Evolutionary conservation across 2,888 invertebrate species (phyloP), one percentile per base, ranked within the genome.

Genomic region (Hyles lineata): DNA sequence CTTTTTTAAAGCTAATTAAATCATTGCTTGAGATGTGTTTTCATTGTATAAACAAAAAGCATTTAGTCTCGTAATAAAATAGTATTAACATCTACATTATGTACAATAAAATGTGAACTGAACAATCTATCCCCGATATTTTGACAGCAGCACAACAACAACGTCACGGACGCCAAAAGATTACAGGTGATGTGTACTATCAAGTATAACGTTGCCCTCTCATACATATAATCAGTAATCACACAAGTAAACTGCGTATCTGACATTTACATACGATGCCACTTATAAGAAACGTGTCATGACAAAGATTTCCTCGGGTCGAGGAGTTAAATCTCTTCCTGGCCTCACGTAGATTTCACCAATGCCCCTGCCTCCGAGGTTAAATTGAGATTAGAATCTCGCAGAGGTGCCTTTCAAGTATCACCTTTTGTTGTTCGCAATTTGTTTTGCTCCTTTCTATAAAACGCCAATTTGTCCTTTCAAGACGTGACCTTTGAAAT

Each of bases 361-460:
- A 15, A 17, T 21, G 67, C 67, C 43, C 21, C 23, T 21, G 43
- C 43, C 43, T 9, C 43, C 23, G 67, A 67, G 67, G 67, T 67
- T 50, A 67, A 50, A 50, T 11, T 50, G 67, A 17, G 67, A 67
- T 67, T 67, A 67, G 17, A 23, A 67, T 67, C 67, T 67, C 23
- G 25, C 43, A 67, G 67, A 67, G 67, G 67, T 23, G 67, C 67
- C 67, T 67, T 67, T 67, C 67, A 50, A 67, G 67, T 50, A 67
- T 67, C 67, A 67, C 67, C 67, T 67, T 67, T 67, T 67, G 67
- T 50, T 50, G 62, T 19, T 32, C 11, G 67, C 43, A 43, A 67
- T 43, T 67, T 67, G 67, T 23, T 50, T 67, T 50, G 50, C 67
- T 50, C 67, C 63, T 67, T 50, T 67, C 67, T 50, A 67, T 50